Percentiles rank a stretch among this genome's conserved stretches.
These are phyloP conservation scores for Hesperophylax magnus DNA, from an alignment of 1,140 invertebrate genomes.

Conservation along the genomic window DNA sequence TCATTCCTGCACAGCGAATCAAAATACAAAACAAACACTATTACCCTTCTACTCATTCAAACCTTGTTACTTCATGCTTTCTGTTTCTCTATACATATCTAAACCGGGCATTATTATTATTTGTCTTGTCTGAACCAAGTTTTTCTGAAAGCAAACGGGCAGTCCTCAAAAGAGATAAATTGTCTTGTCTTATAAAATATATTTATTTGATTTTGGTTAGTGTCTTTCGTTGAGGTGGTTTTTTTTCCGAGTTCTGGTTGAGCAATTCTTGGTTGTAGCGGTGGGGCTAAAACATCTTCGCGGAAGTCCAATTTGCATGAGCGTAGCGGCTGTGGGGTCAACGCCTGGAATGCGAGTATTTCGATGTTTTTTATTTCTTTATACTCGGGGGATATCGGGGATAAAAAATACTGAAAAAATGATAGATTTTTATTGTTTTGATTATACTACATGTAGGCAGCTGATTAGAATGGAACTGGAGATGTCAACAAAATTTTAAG, in stretches of 20 bases:
- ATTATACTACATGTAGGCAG: too few relatives aligned
- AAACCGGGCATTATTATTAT: conserved; percentile 39
- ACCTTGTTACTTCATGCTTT: conserved; percentile 16
- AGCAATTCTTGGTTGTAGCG: not conserved
- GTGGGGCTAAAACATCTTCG: conserved; percentile 34
- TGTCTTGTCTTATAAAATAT: not conserved
- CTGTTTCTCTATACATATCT: conserved; percentile 25
- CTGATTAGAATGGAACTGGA: too few relatives aligned
- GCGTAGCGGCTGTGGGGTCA: conserved; percentile 39
- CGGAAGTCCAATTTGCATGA: conserved; percentile 45
- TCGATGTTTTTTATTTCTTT: conserved; percentile 44
- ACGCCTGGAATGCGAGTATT: conserved; percentile 45
- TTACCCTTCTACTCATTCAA: not conserved
- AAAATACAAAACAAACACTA: not conserved
- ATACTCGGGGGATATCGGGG: conserved; percentile 8
- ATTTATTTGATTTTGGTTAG: not conserved
- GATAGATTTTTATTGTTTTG: too few relatives aligned
- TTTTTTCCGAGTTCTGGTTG: not conserved
- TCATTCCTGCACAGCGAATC: not conserved
- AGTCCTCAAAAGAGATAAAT: not conserved
- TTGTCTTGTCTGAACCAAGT: not conserved
- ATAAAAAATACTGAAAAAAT: too few relatives aligned
- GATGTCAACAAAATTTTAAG: too few relatives aligned
- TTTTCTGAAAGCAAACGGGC: not conserved
- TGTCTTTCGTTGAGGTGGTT: not conserved